Conservation (phyloP, 2,888 invertebrate species). For the Ornithoptera priamus region DNA sequence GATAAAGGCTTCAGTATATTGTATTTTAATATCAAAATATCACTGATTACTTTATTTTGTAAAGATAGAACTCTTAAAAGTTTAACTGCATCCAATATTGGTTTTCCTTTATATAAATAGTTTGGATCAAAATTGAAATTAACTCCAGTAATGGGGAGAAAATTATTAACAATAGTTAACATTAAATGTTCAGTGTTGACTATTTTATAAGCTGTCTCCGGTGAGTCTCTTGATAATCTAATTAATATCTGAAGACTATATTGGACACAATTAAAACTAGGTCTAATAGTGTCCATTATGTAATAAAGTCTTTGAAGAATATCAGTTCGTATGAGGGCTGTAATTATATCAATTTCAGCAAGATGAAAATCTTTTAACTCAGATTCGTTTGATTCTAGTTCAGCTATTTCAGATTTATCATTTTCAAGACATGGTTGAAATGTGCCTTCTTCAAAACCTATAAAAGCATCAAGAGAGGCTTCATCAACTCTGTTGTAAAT, state of each 20-base stretch:
- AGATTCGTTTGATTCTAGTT: slow-evolving; percentile 74
- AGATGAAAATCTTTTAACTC: slow-evolving; percentile 93
- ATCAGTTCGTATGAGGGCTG: slow-evolving; percentile 86
- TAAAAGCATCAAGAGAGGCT: slow-evolving; percentile 83
- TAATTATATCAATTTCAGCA: slow-evolving; percentile 89
- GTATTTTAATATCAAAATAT: slow-evolving; percentile 75
- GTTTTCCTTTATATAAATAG: slow-evolving; percentile 81
- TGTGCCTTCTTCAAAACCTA: slow-evolving; percentile 83
- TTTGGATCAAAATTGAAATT: slow-evolving; percentile 63
- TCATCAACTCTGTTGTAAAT: slow-evolving; percentile 90
- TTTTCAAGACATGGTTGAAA: slow-evolving; percentile 81
- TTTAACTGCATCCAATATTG: slow-evolving; percentile 85
- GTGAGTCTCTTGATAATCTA: slow-evolving; percentile 88
- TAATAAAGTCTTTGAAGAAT: slow-evolving; percentile 88
- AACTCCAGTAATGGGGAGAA: slow-evolving; percentile 72
- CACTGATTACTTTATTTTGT: slow-evolving; percentile 78
- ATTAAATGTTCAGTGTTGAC: slow-evolving; percentile 83
- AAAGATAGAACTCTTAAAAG: slow-evolving; percentile 85
- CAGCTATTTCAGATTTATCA: slow-evolving; percentile 76
- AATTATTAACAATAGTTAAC: slow-evolving; percentile 78
- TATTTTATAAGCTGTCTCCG: slow-evolving; percentile 82
- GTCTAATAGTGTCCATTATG: slow-evolving; percentile 85
- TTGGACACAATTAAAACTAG: slow-evolving; percentile 85
- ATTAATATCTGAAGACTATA: slow-evolving; percentile 89
- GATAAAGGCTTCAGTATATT: slow-evolving; percentile 76